Conservation (phyloP, 2,797 vertebrate genomes). For the Sitta carolinensis region DNA sequence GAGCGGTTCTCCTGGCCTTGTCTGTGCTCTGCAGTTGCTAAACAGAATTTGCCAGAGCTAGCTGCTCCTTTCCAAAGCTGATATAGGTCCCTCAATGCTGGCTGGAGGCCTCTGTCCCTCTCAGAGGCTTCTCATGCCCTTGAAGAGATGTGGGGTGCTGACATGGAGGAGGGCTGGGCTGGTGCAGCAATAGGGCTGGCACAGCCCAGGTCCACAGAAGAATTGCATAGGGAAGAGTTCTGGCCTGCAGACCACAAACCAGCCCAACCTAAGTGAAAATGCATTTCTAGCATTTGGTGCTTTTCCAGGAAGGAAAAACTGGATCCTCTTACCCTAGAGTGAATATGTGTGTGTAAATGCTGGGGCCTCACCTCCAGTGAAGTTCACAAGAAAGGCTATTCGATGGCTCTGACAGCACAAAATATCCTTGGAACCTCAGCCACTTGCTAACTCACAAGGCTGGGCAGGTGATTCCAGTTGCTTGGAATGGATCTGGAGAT, state of each 20-base stretch:
- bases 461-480: neutral
- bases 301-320: neutral
- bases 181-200: neutral
- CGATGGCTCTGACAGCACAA: neutral
- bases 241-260: neutral
- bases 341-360: neutral
- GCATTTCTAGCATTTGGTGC: neutral
- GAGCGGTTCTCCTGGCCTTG: neutral
- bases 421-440: neutral
- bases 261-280: neutral
- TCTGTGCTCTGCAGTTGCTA: neutral
- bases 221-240: neutral
- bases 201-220: neutral
- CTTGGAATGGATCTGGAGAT: neutral
- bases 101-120: neutral
- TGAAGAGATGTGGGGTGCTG: neutral
- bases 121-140: neutral
- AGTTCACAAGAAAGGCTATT: neutral
- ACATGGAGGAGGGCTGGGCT: neutral
- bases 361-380: neutral
- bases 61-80: neutral
- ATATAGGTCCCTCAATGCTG: neutral
- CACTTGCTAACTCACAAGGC: neutral
- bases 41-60: neutral
- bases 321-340: neutral